Evolutionary conservation across 2,797 vertebrate species (phyloP).

Genomic region (Acrossocheilus wenchowensis): DNA sequence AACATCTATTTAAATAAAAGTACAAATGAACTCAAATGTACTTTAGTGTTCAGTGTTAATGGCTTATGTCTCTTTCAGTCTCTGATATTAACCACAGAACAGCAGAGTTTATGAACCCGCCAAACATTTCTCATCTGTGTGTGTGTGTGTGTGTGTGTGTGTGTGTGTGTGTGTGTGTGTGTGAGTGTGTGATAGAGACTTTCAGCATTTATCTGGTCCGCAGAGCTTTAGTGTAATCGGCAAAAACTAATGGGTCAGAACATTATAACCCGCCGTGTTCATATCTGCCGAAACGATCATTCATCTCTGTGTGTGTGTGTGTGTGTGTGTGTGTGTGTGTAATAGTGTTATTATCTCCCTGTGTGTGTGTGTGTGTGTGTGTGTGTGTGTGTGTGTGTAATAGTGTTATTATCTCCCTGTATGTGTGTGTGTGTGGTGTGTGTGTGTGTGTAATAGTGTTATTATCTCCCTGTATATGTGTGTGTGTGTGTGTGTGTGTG

Average conservation of each 20-base stretch:
- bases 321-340: background rate
- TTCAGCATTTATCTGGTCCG: slow-evolving; percentile 16
- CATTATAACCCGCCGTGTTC: slow-evolving; percentile 44
- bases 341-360: background rate
- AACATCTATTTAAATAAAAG: background rate
- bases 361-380: background rate
- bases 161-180: no score
- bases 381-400: no score
- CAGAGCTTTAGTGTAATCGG: slow-evolving; percentile 32
- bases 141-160: background rate
- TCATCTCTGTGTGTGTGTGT: slow-evolving; percentile 20
- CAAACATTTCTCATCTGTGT: background rate
- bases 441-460: no score
- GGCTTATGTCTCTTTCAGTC: background rate
- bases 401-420: no score
- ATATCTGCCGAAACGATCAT: slow-evolving; percentile 1
- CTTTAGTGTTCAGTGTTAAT: background rate
- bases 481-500: no score
- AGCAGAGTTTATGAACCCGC: background rate
- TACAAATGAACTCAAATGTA: background rate
- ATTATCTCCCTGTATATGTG: no score
- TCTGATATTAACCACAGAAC: background rate
- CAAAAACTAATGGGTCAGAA: slow-evolving; percentile 48
- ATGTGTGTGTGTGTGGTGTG: no score
- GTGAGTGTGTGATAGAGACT: no score